Conservation (phyloP, 2,113 vertebrate genomes). For the Charadrius vociferus region DNA sequence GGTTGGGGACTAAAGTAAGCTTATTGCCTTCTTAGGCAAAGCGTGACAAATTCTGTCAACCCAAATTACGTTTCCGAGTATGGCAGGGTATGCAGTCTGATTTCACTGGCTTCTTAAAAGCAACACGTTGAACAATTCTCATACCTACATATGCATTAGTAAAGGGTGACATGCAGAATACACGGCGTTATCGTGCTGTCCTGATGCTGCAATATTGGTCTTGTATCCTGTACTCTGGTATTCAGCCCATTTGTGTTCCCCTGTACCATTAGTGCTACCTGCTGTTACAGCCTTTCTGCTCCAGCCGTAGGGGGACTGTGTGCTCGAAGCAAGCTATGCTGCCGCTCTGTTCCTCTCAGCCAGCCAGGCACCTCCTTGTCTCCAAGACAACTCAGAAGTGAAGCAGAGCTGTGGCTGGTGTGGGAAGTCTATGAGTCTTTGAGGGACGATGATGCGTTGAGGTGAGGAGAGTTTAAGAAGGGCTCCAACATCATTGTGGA, state of each 20-base stretch:
- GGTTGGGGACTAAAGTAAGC: not conserved
- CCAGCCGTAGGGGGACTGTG: not conserved
- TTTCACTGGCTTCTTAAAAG: not conserved
- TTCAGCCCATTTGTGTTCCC: not conserved
- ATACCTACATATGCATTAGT: not conserved
- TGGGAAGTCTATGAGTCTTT: not conserved
- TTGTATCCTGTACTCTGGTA: not conserved
- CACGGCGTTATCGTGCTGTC: not conserved
- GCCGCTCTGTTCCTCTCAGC: not conserved
- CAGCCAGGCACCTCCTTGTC: not conserved
- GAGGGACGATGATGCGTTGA: not conserved
- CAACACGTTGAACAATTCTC: not conserved
- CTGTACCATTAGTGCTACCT: not conserved
- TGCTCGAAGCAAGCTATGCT: not conserved
- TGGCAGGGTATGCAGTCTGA: not conserved
- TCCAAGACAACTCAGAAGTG: not conserved
- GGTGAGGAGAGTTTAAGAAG: not conserved
- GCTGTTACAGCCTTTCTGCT: not conserved
- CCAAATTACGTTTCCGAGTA: not conserved
- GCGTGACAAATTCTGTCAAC: not conserved
- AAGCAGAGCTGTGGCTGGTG: not conserved
- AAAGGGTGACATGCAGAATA: not conserved
- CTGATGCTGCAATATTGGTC: not conserved
- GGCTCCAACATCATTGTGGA: rapidly evolving
- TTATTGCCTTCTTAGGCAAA: not conserved